Conservation (phyloP, 1,140 invertebrate species). For the Drosophila fuyamai region DNA sequence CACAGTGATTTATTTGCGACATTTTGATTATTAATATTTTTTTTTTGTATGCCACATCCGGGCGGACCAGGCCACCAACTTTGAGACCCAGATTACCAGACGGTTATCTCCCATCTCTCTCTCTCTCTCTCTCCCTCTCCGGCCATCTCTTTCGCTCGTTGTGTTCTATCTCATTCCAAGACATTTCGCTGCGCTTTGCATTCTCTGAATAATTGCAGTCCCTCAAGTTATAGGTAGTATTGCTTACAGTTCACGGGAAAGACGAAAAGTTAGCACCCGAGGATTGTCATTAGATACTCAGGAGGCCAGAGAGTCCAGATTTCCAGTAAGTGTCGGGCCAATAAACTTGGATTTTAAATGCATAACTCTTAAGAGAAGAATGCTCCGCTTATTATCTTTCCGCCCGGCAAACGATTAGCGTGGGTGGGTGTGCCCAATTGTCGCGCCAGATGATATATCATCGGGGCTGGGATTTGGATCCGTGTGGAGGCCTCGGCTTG, state of each 20-base stretch:
- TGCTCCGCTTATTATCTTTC: constrained; percentile 3
- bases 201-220: constrained; percentile 44
- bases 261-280: constrained; percentile 28
- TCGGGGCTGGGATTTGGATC: constrained; percentile 6
- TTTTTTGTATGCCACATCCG: constrained; percentile 72
- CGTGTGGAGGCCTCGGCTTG: constrained; percentile 49
- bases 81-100: constrained; percentile 63
- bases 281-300: constrained; percentile 56
- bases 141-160: background rate
- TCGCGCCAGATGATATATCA: constrained; percentile 41
- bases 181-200: constrained; percentile 56
- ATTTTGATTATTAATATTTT: constrained; percentile 43
- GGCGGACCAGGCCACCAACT: constrained; percentile 60
- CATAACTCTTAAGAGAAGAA: constrained; percentile 3
- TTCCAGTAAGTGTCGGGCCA: constrained; percentile 43
- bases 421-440: constrained; percentile 76
- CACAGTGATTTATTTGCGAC: constrained; percentile 65
- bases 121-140: background rate
- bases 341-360: constrained; percentile 40
- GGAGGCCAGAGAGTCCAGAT: constrained; percentile 53
- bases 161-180: constrained; percentile 6
- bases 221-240: constrained; percentile 30
- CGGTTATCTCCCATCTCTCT: constrained; percentile 4
- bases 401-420: constrained; percentile 42
- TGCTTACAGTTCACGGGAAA: constrained; percentile 63